These are phyloP conservation scores for Amblyjoppa proteus DNA, from an alignment of 2,888 invertebrate species.

Conservation along the genomic window DNA sequence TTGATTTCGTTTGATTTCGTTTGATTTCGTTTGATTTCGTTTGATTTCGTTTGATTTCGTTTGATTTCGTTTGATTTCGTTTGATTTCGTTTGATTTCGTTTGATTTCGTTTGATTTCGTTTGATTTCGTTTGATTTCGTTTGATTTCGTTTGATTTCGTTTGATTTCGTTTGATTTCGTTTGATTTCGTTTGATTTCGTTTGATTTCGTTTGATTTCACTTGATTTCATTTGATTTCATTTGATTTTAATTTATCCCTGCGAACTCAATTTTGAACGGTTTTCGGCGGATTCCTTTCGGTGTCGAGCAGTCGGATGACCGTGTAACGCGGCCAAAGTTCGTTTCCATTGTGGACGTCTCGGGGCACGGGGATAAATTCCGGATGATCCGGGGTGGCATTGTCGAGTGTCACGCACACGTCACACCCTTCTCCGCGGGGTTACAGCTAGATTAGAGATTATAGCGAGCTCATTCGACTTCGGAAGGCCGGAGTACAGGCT, in stretches of 20 bases:
- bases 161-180: too few species aligned
- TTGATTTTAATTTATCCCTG: neutral
- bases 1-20: too few species aligned
- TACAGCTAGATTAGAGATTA: conserved; percentile 62
- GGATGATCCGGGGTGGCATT: conserved; percentile 63
- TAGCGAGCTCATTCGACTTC: conserved; percentile 27
- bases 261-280: neutral
- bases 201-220: too few species aligned
- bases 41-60: too few species aligned
- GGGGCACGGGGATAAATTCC: conserved; percentile 58
- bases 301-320: neutral
- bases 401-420: conserved; percentile 56
- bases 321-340: conserved; percentile 14
- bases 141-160: too few species aligned
- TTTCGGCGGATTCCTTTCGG: neutral
- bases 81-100: too few species aligned
- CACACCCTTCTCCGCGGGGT: conserved; percentile 29
- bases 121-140: too few species aligned
- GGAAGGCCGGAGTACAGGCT: neutral
- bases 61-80: too few species aligned
- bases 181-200: too few species aligned
- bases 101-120: too few species aligned
- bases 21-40: too few species aligned
- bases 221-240: too few species aligned
- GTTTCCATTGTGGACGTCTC: neutral